Conservation (phyloP, 2,888 invertebrate genomes). For the Eupithecia subumbrata region DNA sequence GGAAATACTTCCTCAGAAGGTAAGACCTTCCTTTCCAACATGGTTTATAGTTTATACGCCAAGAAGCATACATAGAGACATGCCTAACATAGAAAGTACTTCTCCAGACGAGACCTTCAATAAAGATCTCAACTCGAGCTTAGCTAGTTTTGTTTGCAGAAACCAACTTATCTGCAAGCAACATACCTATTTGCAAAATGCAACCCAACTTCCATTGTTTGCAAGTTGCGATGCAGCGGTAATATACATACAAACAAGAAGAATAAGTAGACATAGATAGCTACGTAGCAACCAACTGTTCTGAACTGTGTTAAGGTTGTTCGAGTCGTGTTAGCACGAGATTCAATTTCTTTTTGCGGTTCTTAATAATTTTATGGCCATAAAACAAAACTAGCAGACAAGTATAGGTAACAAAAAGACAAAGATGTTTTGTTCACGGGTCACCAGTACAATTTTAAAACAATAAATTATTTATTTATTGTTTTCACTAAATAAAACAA, state of each 20-base stretch:
- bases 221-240: not conserved
- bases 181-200: not conserved
- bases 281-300: not conserved
- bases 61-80: not conserved
- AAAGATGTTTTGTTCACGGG: no score
- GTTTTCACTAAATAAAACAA: no score
- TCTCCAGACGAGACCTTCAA: not conserved
- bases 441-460: no score
- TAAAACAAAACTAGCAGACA: no score
- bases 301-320: not conserved
- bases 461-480: no score
- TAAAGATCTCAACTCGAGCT: not conserved
- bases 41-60: no score
- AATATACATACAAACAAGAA: not conserved
- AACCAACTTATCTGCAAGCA: slow-evolving; percentile 9
- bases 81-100: not conserved
- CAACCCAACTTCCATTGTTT: not conserved
- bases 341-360: not conserved
- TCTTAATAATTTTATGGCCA: not conserved
- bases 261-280: not conserved
- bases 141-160: not conserved
- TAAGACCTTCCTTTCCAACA: no score
- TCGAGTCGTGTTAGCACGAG: not conserved
- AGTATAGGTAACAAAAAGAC: no score
- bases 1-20: no score